Conservation (phyloP, 1,140 invertebrate genomes). For the Anoplolepis gracilipes region DNA sequence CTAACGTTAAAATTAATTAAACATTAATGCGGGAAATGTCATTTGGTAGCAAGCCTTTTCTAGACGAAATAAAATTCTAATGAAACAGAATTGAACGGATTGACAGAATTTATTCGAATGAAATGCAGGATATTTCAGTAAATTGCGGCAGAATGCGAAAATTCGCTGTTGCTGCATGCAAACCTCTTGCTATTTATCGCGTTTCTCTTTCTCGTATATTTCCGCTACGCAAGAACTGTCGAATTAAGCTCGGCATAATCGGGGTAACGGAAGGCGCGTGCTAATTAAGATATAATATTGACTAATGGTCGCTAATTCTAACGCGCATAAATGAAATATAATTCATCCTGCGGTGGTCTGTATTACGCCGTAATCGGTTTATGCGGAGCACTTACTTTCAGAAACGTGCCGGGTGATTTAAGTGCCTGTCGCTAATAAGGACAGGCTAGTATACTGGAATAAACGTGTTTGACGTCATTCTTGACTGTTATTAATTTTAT, state of each 20-base stretch:
- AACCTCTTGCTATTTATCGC: conserved; percentile 8
- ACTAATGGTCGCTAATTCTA: conserved; percentile 66
- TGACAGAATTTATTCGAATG: conserved; percentile 25
- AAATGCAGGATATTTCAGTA: neutral
- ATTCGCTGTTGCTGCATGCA: neutral
- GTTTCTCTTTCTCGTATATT: neutral
- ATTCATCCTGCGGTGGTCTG: conserved; percentile 42
- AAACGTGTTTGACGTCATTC: conserved; percentile 27
- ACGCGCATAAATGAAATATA: conserved; percentile 62
- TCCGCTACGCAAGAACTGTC: conserved; percentile 28
- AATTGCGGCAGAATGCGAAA: conserved; percentile 3
- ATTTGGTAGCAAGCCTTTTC: neutral
- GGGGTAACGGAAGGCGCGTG: conserved; percentile 1
- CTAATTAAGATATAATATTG: conserved; percentile 70
- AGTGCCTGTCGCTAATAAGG: conserved; percentile 53
- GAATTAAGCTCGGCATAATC: conserved; percentile 45
- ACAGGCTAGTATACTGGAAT: neutral
- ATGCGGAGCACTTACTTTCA: conserved; percentile 39
- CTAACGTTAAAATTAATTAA: conserved; percentile 7
- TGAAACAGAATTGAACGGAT: neutral
- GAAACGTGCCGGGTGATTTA: conserved; percentile 42
- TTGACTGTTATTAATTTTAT: conserved; percentile 49
- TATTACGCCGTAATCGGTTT: conserved; percentile 46
- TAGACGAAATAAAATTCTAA: neutral
- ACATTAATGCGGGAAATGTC: neutral